phyloP scores from a whole-genome alignment of 1,140 invertebrate genomes.

The Anadara kagoshimensis region DNA sequence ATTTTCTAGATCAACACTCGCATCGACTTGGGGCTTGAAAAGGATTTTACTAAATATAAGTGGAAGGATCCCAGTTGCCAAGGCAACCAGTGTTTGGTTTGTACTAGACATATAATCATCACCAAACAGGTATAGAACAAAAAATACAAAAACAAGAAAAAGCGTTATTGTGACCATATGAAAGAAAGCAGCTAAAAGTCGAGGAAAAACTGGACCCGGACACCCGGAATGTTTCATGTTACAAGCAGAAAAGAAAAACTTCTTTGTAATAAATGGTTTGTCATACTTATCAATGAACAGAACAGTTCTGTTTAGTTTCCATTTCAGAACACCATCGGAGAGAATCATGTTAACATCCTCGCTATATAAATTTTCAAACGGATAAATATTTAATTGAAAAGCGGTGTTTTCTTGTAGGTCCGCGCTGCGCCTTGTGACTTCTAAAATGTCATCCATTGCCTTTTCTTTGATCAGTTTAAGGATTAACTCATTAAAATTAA shows the following conservation, averaged over 20 bases:
- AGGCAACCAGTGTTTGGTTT: conserved; percentile 57
- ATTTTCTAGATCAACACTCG: conserved; percentile 43
- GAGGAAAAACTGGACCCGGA: conserved; percentile 49
- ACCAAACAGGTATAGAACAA: conserved; percentile 58
- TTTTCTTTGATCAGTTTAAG: conserved; percentile 32
- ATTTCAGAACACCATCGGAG: conserved; percentile 29
- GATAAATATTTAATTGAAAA: conserved; percentile 19
- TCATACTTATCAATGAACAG: conserved; percentile 54
- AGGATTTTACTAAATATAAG: conserved; percentile 55
- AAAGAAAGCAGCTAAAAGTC: conserved; percentile 40
- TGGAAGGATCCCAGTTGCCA: conserved; percentile 57
- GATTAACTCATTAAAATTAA: conserved; percentile 57
- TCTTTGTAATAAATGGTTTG: conserved; percentile 50
- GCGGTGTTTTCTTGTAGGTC: conserved; percentile 46
- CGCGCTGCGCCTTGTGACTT: conserved; percentile 26
- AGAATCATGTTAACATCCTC: neutral
- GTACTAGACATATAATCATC: conserved; percentile 56
- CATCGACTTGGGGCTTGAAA: conserved; percentile 8
- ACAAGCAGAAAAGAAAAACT: conserved; percentile 54
- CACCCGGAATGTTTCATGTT: conserved; percentile 48
- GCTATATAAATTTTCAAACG: neutral
- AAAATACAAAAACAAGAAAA: conserved; percentile 57
- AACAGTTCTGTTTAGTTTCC: conserved; percentile 42
- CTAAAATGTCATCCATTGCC: conserved; percentile 41
- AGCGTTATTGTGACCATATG: conserved; percentile 46